Evolutionary conservation across 2,113 vertebrate genomes (phyloP), one percentile per base, ranked within the genome.

Genomic region (Polypterus senegalus): DNA sequence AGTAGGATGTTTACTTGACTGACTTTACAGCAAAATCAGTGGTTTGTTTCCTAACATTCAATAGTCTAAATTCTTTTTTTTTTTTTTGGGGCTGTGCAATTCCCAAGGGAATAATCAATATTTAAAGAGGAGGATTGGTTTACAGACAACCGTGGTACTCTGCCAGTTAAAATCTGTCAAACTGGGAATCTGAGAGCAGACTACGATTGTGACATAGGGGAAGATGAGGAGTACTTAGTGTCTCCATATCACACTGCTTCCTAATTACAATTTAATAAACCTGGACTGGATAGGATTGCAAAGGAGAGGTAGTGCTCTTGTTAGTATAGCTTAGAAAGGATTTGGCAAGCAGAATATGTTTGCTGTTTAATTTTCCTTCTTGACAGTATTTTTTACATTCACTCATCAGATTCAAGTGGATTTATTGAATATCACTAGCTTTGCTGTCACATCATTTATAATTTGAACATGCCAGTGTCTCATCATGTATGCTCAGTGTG

Each of bases 81-180:
- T 61, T 75, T 48, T 60, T 61, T 63, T 65, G 5, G 53, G 27
- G 4, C 3, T 8, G 6, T 64, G 60, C 65, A 81, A 81, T 84
- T 85, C 79, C 80, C 80, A 68, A 45, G 79, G 78, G 78, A 86
- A 67, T 79, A 62, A 79, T 84, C 65, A 75, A 83, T 73, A 60
- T 81, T 85, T 75, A 8, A 86, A 27, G 5, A 9, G 10, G 54
- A 54, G 61, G 71, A 74, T 84, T 66, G 67, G 67, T 59, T 84
- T 85, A 79, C 76, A 61, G 67, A 60, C 61, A 73, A 69, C 48
- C 61, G 62, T 55, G 76, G 59, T 58, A 53, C 54, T 66, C 54
- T 58, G 64, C 52, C 71, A 75, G 70, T 72, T 74, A 79, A 79
- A 73, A 68, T 67, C 69, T 65, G 65, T 48, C 56, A 62, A 66